Evolutionary conservation across 2,113 vertebrate genomes (phyloP), one percentile per base, ranked within the genome.

Genomic region (Ceyx cyanopectus): DNA sequence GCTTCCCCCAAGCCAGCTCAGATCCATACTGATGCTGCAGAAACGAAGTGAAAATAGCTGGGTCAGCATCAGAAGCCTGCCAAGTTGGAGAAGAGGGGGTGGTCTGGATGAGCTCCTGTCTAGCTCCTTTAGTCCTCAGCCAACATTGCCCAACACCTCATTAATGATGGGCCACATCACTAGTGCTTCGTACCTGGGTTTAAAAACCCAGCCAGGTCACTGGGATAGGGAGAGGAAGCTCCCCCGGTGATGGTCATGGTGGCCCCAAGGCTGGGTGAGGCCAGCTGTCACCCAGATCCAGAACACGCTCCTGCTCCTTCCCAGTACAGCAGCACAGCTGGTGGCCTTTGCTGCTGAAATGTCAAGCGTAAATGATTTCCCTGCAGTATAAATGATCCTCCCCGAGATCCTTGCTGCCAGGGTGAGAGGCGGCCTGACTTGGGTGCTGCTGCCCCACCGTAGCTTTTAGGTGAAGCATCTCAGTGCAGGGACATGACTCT

Each of bases 361-460:
- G 94, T 95, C 95, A 96, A 94, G 89, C 89, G 54, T 94, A 92
- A 93, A 78, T 82, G 89, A 94, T 94, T 91, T 91, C 70, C 30
- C 79, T 26, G 53, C 67, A 41, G 62, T 0, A 22, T 85, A 91
- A 95, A 82, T 2, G 63, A 95, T 93, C 85, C 66, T 37, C 37
- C 11, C 34, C 9, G 1, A 12, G 56, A 56, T 88, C 89, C 58
- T 62, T 1, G 27, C 74, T 45, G 69, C 62, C 0, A 0, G 10
- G 12, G 16, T 0, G 0, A 82, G 81, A 62, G 75, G 79, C 5
- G 5, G 53, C 18, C 9, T 37, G 37, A 37, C 37, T 37, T 3
- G 14, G 84, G 81, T 10, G 19, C 73, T 0, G 1, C 65, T 90
- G 80, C 61, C 66, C 48, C 67, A 69, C 57, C 2, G 0, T 20